A percentile compares a stretch with the other conserved stretches of the same genome.
Evolutionary conservation across 2,113 vertebrate genomes (phyloP).

Genomic region (Perca flavescens): DNA sequence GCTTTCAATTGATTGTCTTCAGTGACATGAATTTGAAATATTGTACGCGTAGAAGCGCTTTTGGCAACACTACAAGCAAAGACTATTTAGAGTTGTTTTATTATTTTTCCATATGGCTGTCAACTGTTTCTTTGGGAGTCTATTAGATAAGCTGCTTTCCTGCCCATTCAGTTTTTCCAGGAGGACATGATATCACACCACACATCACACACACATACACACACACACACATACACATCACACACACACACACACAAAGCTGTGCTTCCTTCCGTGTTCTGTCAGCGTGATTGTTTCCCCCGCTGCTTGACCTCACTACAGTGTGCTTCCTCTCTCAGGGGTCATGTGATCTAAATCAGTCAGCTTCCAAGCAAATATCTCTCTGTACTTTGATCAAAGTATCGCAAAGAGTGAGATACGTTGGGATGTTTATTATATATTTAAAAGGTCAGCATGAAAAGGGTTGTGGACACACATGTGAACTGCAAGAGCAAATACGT

Average conservation of each 20-base stretch:
- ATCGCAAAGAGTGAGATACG: conserved; percentile 21
- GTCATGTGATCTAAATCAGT: conserved; percentile 68
- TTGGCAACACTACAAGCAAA: neutral
- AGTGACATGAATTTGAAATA: neutral
- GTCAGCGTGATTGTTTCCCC: conserved; percentile 72
- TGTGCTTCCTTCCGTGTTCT: conserved; percentile 78
- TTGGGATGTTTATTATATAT: conserved; percentile 54
- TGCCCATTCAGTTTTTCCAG: conserved; percentile 67
- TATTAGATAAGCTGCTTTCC: conserved; percentile 60
- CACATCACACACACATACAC: conserved; percentile 13
- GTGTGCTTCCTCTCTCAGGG: conserved; percentile 56
- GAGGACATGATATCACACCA: conserved; percentile 75
- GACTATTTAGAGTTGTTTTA: neutral
- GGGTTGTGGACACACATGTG: neutral
- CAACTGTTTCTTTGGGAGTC: conserved; percentile 19
- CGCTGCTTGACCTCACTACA: conserved; percentile 65
- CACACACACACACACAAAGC: conserved; percentile 25
- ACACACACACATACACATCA: conserved; percentile 40
- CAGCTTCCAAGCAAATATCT: conserved; percentile 53
- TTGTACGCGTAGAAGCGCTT: neutral
- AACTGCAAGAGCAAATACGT: neutral
- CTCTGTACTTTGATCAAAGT: conserved; percentile 56
- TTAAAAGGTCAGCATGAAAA: conserved; percentile 50
- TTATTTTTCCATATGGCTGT: conserved; percentile 19
- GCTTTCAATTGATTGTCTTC: neutral